Evolutionary conservation across 2,113 vertebrate species (phyloP).

Genomic region (Dunckerocampus dactyliophorus): DNA sequence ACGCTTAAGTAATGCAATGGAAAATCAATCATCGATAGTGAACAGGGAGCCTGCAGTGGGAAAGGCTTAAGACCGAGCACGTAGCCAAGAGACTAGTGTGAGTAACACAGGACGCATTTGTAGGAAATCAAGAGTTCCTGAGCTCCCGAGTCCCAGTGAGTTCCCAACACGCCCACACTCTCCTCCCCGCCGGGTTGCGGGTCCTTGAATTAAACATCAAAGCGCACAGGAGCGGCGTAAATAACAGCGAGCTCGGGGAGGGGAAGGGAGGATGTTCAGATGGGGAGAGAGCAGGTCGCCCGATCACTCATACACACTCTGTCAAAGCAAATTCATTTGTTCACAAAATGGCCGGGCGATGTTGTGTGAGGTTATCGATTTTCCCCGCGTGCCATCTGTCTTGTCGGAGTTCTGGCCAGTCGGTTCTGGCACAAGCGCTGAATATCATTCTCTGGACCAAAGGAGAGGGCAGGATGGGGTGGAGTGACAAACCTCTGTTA

Average conservation of each 20-base stretch:
- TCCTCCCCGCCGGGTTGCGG: conserved; percentile 63
- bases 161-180: conserved; percentile 67
- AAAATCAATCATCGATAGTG: too few species aligned
- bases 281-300: conserved; percentile 69
- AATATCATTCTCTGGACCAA: conserved; percentile 27
- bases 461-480: conserved; percentile 24
- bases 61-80: background rate
- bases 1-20: too few species aligned
- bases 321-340: conserved; percentile 74
- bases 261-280: conserved; percentile 66
- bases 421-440: conserved; percentile 42
- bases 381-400: conserved; percentile 64
- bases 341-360: conserved; percentile 68
- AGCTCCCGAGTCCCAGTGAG: conserved; percentile 54
- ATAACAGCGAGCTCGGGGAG: conserved; percentile 62
- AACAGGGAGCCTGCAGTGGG: too few species aligned
- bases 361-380: conserved; percentile 71
- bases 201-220: conserved; percentile 77
- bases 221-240: conserved; percentile 70
- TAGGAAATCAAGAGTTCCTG: conserved; percentile 64
- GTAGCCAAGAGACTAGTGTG: conserved; percentile 24
- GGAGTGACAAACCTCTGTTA: background rate
- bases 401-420: conserved; percentile 60
- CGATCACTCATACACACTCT: conserved; percentile 66
- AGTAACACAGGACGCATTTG: conserved; percentile 60